These are phyloP conservation scores for Zapornia atra DNA, from an alignment of 2,113 vertebrate genomes.

Conservation along the genomic window DNA sequence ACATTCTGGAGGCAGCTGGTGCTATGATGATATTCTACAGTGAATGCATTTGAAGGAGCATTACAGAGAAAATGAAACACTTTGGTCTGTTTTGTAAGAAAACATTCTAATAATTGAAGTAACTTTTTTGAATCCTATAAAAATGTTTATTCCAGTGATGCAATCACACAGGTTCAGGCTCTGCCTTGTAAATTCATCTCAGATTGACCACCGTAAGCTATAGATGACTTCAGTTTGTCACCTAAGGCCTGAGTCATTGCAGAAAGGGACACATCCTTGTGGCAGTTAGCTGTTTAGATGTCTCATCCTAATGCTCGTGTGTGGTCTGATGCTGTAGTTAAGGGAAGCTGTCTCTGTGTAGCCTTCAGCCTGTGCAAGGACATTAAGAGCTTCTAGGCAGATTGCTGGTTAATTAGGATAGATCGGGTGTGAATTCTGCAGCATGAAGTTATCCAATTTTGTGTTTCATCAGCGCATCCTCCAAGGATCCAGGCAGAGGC, in stretches of 20 bases:
- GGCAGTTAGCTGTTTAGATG: background rate
- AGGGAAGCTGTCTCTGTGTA: background rate
- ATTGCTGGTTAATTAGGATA: background rate
- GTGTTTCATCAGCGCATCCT: background rate
- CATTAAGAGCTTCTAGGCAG: background rate
- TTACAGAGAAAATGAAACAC: background rate
- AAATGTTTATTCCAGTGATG: background rate
- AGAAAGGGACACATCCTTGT: background rate
- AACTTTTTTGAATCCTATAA: background rate
- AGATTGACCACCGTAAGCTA: background rate
- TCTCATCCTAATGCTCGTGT: rapidly evolving
- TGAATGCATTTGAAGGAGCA: background rate
- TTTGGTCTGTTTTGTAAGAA: background rate
- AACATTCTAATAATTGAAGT: background rate
- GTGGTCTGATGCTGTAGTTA: background rate
- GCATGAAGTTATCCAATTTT: rapidly evolving
- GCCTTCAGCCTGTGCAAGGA: background rate
- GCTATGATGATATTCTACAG: background rate
- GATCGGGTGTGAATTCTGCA: background rate
- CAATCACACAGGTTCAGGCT: background rate
- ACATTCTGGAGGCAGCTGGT: background rate
- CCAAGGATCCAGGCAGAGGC: conserved; percentile 1
- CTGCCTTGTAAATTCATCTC: background rate
- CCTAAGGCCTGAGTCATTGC: background rate
- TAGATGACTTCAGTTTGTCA: background rate